Evolutionary conservation across 2,888 invertebrate genomes (phyloP).

Genomic region (Apodemia mormo): DNA sequence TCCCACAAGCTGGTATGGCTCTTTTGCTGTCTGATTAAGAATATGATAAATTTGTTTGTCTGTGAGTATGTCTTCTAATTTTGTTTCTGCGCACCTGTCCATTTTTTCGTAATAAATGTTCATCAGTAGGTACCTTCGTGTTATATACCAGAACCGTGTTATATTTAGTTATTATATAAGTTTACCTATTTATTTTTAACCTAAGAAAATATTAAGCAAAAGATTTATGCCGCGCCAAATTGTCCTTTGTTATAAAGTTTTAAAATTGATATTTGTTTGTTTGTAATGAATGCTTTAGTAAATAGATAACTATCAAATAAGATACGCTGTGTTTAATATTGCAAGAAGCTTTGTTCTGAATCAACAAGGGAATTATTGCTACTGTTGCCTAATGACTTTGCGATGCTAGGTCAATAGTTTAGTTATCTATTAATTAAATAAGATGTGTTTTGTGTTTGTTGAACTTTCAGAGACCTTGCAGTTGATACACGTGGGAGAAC

Average conservation of each 20-base stretch:
- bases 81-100: not conserved
- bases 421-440: not conserved
- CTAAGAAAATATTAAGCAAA: not conserved
- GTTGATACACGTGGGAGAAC: not conserved
- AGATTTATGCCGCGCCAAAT: not conserved
- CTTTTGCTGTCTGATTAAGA: conserved; percentile 40
- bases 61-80: conserved; percentile 43
- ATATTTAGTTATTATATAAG: not conserved
- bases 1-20: conserved; percentile 39
- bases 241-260: not conserved
- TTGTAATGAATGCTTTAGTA: not conserved
- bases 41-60: conserved; percentile 49
- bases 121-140: not conserved
- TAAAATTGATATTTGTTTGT: conserved; percentile 3
- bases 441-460: not conserved
- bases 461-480: not conserved
- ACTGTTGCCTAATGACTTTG: conserved; percentile 6
- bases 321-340: conserved; percentile 9
- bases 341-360: conserved; percentile 1
- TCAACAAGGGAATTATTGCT: conserved; percentile 5
- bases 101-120: conserved; percentile 7
- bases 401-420: not conserved
- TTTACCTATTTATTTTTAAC: not conserved
- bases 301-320: conserved; percentile 7
- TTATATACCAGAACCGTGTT: not conserved